A percentile compares a stretch with the other conserved stretches of the same genome.
Conservation (phyloP, 2,797 vertebrate genomes). For the Silurus aristotelis region DNA sequence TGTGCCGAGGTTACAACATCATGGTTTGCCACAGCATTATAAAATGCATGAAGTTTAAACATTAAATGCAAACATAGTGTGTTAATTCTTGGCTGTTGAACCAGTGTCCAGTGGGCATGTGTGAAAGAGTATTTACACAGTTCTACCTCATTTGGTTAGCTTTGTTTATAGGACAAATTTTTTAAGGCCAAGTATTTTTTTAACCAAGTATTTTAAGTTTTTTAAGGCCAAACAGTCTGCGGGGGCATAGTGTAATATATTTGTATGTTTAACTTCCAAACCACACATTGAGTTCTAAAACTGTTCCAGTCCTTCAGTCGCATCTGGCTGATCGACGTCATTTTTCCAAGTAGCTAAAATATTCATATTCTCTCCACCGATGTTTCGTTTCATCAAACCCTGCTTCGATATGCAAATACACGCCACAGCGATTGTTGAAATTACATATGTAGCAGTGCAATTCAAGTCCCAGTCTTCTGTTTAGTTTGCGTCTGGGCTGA, state of each 20-base stretch:
- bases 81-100: neutral
- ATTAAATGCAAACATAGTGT: neutral
- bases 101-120: neutral
- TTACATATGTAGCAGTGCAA: conserved; percentile 52
- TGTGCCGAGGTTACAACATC: neutral
- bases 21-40: neutral
- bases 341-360: conserved; percentile 61
- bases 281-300: conserved; percentile 49
- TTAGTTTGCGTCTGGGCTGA: conserved; percentile 56
- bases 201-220: conserved; percentile 51
- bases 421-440: conserved; percentile 47
- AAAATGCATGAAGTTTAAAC: neutral
- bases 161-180: conserved; percentile 25
- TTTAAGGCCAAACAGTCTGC: conserved; percentile 11
- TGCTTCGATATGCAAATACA: conserved; percentile 59
- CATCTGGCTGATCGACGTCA: conserved; percentile 62
- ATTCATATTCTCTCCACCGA: conserved; percentile 52
- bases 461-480: conserved; percentile 53
- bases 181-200: conserved; percentile 14
- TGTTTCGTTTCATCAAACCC: conserved; percentile 63
- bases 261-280: conserved; percentile 52
- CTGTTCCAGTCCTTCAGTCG: conserved; percentile 46
- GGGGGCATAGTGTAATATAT: conserved; percentile 39
- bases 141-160: neutral
- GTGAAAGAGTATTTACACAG: neutral